A percentile compares a stretch with the other conserved stretches of the same genome.
Evolutionary conservation across 2,888 invertebrate species (phyloP).

Genomic region (Cordilura impudica): DNA sequence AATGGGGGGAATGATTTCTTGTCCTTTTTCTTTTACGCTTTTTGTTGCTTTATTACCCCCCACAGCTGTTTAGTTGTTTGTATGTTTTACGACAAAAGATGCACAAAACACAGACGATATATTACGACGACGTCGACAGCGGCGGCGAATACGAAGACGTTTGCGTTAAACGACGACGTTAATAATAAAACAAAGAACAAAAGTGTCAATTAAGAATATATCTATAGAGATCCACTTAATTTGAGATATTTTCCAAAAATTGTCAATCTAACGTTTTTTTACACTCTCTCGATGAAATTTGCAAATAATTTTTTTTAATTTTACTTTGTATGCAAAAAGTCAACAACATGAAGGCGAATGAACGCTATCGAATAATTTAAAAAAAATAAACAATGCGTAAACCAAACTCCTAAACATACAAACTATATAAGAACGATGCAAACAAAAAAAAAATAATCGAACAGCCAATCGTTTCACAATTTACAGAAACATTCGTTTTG

Average conservation of each 20-base stretch:
- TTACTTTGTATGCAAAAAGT: conserved; percentile 2
- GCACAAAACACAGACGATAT: conserved; percentile 18
- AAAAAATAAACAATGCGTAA: conserved; percentile 18
- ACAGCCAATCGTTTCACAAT: neutral
- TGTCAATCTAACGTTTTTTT: neutral
- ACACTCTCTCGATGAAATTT: no score
- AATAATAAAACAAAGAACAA: neutral
- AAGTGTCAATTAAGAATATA: neutral
- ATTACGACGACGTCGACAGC: neutral
- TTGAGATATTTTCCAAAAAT: neutral
- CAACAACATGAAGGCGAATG: neutral
- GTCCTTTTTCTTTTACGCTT: conserved; percentile 9
- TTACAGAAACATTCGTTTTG: neutral
- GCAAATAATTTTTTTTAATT: neutral
- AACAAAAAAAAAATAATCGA: neutral
- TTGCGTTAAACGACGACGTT: neutral
- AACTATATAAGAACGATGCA: neutral
- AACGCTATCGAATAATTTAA: conserved; percentile 7
- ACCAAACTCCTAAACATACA: neutral
- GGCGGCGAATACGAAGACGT: no score
- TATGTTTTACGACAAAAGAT: conserved; percentile 9
- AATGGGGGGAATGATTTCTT: conserved; percentile 30
- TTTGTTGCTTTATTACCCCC: conserved; percentile 51
- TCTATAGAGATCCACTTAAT: neutral
- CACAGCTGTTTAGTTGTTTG: conserved; percentile 52